Evolutionary conservation across 2,888 invertebrate species (phyloP), one percentile per base, ranked within the genome.

Genomic region (Andrena flavipes): DNA sequence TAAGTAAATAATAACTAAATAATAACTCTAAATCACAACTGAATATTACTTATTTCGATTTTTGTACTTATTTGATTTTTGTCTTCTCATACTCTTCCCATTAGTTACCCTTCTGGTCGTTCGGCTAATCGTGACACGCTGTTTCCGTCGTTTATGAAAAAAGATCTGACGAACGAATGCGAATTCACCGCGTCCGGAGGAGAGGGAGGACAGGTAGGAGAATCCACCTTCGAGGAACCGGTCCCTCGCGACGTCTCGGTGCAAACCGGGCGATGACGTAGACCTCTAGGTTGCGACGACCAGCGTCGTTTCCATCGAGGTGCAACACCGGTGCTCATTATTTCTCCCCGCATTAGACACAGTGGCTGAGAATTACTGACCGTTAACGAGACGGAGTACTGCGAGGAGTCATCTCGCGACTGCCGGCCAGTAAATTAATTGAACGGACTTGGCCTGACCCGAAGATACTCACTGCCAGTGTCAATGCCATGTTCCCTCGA

Each of bases 221-320:
- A 42, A 42, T 42, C 42, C 42, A 67, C 72, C 80, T 77, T 73
- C 74, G 48, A 59, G 77, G 82, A 88, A 89, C 88, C 89, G 84
- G 89, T 87, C 80, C 65, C 76, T 70, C 75, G 80, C 76, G 87
- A 89, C 78, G 85, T 76, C 81, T 72, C 81, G 84, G 79, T 85
- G 87, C 88, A 91, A 91, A 91, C 88, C 86, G 83, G 86, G 90
- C 90, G 92, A 91, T 92, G 92, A 92, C 92, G 92, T 89, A 87
- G 87, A 35, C 85, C 79, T 51, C 72, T 74, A 76, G 77, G 67
- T 63, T 76, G 82, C 82, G 69, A 80, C 79, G 69, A 69, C 60
- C 67, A 35, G 63, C 49, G 30, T 33, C 73, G 56, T 74, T 68
- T 26, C 65, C 59, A 62, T 26, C 59, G 71, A 73, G 59, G 54